These are phyloP conservation scores for Arctia plantaginis DNA, from an alignment of 2,888 invertebrate species.

Conservation along the genomic window DNA sequence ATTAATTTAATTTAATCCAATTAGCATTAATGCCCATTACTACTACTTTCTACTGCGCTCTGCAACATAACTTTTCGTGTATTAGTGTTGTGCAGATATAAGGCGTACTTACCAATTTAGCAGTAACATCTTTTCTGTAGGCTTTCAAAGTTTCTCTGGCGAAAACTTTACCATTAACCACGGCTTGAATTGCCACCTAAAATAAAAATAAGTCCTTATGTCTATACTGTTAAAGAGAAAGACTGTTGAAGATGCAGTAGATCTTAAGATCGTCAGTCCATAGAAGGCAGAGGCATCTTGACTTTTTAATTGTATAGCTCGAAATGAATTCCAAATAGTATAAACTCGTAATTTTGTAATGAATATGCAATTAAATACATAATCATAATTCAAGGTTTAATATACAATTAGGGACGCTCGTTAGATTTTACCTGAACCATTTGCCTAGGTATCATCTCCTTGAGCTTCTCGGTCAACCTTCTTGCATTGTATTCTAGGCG, in stretches of 20 bases:
- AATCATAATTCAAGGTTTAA: neutral
- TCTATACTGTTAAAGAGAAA: neutral
- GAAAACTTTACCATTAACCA: constrained; percentile 91
- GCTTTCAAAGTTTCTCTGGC: constrained; percentile 95
- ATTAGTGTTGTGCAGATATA: neutral
- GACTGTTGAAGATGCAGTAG: neutral
- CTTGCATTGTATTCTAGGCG: constrained; percentile 89
- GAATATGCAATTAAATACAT: too few relatives aligned
- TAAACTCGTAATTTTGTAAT: too few relatives aligned
- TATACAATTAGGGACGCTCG: neutral
- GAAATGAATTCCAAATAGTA: too few relatives aligned
- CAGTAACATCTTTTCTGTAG: constrained; percentile 96
- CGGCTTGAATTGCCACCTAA: constrained; percentile 94
- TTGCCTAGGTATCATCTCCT: constrained; percentile 95
- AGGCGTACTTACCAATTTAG: constrained; percentile 91
- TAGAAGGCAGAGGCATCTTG: too few relatives aligned
- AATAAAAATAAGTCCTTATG: neutral
- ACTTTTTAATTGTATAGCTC: too few relatives aligned
- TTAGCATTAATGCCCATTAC: too few relatives aligned
- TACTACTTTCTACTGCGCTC: too few relatives aligned
- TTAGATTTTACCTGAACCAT: constrained; percentile 87
- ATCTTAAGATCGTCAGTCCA: too few relatives aligned
- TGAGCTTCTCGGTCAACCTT: constrained; percentile 90
- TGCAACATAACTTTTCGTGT: neutral
- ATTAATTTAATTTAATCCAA: too few relatives aligned